These are phyloP conservation scores for Tachycineta bicolor DNA, from an alignment of 2,113 vertebrate genomes.

Conservation along the genomic window DNA sequence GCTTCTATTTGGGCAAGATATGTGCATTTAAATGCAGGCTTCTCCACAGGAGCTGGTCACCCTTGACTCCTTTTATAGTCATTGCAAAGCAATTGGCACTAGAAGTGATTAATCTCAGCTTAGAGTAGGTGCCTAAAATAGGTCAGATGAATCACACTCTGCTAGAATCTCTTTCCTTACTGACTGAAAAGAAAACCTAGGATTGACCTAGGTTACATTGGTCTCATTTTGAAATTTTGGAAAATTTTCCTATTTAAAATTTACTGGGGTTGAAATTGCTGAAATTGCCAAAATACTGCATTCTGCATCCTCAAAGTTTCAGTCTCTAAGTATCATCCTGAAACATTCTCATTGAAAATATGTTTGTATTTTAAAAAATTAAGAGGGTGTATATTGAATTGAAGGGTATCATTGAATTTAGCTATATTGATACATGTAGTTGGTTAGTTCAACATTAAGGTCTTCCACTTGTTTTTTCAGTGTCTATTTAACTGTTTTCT, in stretches of 20 bases:
- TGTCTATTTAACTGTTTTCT: neutral
- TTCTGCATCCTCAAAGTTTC: neutral
- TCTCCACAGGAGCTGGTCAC: neutral
- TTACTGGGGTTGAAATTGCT: neutral
- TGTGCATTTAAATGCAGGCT: neutral
- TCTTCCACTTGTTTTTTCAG: neutral
- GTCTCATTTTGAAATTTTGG: neutral
- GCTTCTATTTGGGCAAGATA: neutral
- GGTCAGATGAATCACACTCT: neutral
- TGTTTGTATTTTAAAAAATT: neutral
- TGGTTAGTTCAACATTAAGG: neutral
- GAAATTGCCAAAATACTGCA: fast-evolving
- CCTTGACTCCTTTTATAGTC: neutral
- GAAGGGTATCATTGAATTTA: neutral
- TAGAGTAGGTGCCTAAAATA: neutral
- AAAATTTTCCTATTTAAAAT: neutral
- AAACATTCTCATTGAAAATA: neutral
- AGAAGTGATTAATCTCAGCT: neutral
- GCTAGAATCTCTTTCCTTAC: neutral
- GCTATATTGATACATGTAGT: neutral
- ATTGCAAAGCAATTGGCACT: neutral
- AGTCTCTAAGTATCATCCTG: neutral
- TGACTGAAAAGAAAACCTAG: neutral
- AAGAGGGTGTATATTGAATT: neutral
- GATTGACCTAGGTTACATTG: neutral